phyloP scores from a whole-genome alignment of 2,888 invertebrate genomes.

The Eugnorisma glareosa region DNA sequence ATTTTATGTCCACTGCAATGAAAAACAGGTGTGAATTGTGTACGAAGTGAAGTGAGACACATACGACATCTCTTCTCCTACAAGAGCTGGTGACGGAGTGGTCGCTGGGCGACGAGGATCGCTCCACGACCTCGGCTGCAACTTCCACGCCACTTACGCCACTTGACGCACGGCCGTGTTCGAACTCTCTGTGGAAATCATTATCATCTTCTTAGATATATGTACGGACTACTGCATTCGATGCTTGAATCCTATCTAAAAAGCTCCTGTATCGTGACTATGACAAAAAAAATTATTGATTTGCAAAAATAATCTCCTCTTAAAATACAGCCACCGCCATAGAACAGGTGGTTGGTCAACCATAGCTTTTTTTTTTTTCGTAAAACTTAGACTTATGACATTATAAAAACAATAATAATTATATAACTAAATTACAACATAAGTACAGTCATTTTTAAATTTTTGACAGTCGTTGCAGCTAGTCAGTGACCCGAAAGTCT shows the following conservation, averaged over 20 bases:
- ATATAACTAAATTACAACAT: too few relatives aligned
- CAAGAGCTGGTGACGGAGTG: slow-evolving; percentile 95
- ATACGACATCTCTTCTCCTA: slow-evolving; percentile 94
- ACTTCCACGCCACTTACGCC: slow-evolving; percentile 92
- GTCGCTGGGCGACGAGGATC: slow-evolving; percentile 95
- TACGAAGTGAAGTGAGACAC: slow-evolving; percentile 39
- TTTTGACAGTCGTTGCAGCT: too few relatives aligned
- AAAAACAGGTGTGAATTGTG: background rate
- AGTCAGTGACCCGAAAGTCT: too few relatives aligned
- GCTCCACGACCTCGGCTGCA: slow-evolving; percentile 95
- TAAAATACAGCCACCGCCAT: too few relatives aligned
- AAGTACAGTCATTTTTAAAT: too few relatives aligned
- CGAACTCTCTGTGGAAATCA: slow-evolving; percentile 84
- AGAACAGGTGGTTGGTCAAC: too few relatives aligned
- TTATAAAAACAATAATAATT: too few relatives aligned
- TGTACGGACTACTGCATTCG: background rate
- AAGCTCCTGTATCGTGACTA: too few relatives aligned
- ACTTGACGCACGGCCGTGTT: slow-evolving; percentile 82
- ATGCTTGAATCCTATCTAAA: background rate
- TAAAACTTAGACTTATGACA: too few relatives aligned
- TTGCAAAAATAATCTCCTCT: too few relatives aligned
- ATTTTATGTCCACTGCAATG: background rate
- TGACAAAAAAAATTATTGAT: too few relatives aligned
- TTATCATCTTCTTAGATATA: background rate
- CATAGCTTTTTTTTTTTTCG: too few relatives aligned